Evolutionary conservation across 2,888 invertebrate species (phyloP), one percentile per base, ranked within the genome.

Genomic region (Anodontia alba): DNA sequence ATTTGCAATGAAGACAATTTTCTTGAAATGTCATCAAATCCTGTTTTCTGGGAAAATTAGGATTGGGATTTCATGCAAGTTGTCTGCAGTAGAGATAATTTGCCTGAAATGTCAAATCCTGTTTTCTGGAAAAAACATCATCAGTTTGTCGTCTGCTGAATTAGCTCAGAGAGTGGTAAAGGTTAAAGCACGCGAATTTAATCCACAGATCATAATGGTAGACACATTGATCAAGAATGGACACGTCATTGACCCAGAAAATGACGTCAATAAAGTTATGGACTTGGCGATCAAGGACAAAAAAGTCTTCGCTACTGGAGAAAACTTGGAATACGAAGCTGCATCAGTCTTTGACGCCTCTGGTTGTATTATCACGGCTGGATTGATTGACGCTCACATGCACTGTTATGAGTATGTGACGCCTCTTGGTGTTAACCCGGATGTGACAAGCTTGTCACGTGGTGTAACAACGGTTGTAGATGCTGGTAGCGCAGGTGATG

Each of bases 401-500:
- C 93, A 93, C 78, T 91, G 89, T 26, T 93, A 92, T 80, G 86
- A 92, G 73, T 88, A 91, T 78, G 90, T 89, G 43, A 93, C 92
- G n/a, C 92, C 92, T 15, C 83, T 93, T 38, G 92, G 93, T 23
- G 81, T 93, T 7, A 90, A 93, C 82, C 86, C 91, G n/a, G 93
- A 93, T 78, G 83, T 82, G 36, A 76, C 77, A 54, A 92, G 92
- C 72, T 83, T 92, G 36, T 74, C 89, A 23, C 87, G 91, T 57
- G 92, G 92, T 26, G 91, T 91, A 3, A 93, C 92, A 0, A 90
- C 92, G 0, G 87, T 89, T 2, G 89, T 93, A n/a, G 92, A 93
- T 78, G 92, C 91, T 7, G 93, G 93, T 51, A 92, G 92, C 74
- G 81, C 92, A 86, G 93, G 93, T 92, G 83, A n/a, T n/a, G n/a